Base-by-base conservation (phyloP, 2,888 invertebrate species). In the Pyrrhosoma nymphula region DNA sequence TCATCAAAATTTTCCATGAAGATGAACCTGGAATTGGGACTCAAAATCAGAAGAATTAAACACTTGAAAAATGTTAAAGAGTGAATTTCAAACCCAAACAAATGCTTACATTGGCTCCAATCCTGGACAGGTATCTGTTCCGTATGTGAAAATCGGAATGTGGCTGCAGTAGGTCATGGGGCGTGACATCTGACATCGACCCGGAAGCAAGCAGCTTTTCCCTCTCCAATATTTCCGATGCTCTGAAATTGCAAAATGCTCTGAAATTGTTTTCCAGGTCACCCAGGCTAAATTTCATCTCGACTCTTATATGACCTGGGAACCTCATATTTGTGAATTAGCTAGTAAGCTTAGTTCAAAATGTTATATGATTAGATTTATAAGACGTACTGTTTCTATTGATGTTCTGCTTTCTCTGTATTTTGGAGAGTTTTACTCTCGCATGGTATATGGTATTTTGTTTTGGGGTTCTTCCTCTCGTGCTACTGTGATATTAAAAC, bases 61-160 rank as follows among this genome's bases (percentile, higher is more conserved):
- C 12, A 35, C n/a, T 69, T 69, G 12, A 69, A 10, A 26, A 35
- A 82, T 6, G 8, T 69, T 69, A 6, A 12, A 23, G n/a, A 69
- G 35, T 35, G 35, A 82, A 35, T 18, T 16, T 35, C n/a, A 16
- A 14, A 35, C 16, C 82, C 82, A 12, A 39, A 75, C 88, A 47
- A 60, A 95, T 95, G 97, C 97, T 97, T 97, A 98, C 98, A 96
- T 97, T 97, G 95, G 97, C 97, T 96, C 98, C 98, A 95, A 98
- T 97, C 96, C 97, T 97, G 95, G 97, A 97, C 95, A 98, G 97
- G 96, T 98, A 98, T 96, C 98, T 97, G 96, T 98, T 98, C 96
- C 98, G 97, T 96, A 98, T 98, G 96, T 97, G 97, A 96, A 97
- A 97, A 96, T 98, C 97, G 56, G 98, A 97, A 95, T 97, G 97